Percentiles rank a stretch among this genome's conserved stretches.
phyloP scores from a whole-genome alignment of 2,888 invertebrate genomes.

The Brachyptera putata region DNA sequence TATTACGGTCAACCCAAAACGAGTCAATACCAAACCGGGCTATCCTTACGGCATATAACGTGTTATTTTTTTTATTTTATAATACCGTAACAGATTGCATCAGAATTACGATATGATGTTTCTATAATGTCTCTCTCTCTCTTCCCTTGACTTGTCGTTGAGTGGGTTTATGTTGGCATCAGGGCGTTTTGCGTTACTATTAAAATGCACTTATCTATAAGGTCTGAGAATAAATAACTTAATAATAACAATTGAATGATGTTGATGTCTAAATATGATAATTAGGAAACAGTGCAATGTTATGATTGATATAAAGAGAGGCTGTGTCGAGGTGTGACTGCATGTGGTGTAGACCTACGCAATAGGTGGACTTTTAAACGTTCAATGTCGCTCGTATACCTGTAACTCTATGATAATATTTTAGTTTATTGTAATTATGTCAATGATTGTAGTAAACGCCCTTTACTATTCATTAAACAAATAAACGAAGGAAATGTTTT shows the following conservation, averaged over 20 bases:
- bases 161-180: no score
- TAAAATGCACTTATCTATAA: no score
- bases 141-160: no score
- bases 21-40: no score
- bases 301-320: neutral
- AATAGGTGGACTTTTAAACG: no score
- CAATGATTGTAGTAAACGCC: neutral
- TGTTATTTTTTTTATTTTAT: no score
- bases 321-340: neutral
- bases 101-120: constrained; percentile 4
- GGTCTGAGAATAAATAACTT: no score
- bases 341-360: neutral
- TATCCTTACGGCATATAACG: constrained; percentile 4
- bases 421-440: neutral
- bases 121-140: no score
- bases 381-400: neutral
- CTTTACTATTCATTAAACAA: no score
- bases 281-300: constrained; percentile 21
- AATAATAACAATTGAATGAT: constrained; percentile 24
- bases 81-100: constrained; percentile 20
- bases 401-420: no score
- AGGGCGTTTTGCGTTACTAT: no score
- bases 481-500: no score
- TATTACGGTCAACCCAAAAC: constrained; percentile 14
- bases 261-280: constrained; percentile 23